Evolutionary conservation across 2,888 invertebrate species (phyloP).

Genomic region (Acleris laterana): DNA sequence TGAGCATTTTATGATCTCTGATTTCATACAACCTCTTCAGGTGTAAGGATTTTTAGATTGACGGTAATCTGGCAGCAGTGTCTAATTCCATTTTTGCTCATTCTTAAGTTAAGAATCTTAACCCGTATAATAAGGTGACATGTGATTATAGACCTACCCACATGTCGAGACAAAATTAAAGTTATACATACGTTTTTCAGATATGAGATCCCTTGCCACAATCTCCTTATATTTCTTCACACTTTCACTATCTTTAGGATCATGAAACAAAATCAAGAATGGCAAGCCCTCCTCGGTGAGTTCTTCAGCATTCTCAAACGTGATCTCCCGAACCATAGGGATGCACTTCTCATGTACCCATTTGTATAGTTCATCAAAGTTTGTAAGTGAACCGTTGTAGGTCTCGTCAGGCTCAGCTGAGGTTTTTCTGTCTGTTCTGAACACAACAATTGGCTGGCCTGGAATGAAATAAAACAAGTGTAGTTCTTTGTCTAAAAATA

Average conservation of each 20-base stretch:
- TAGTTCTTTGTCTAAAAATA: background rate
- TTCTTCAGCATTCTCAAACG: constrained; percentile 99
- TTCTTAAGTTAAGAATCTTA: background rate
- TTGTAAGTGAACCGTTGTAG: constrained; percentile 88
- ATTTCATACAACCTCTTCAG: too few species aligned
- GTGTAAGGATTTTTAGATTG: too few species aligned
- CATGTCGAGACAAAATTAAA: background rate
- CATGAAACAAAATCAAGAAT: constrained; percentile 98
- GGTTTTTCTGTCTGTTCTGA: constrained; percentile 90
- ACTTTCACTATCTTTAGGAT: constrained; percentile 91
- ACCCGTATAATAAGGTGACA: background rate
- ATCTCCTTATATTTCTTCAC: constrained; percentile 94
- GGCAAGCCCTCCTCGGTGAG: constrained; percentile 99
- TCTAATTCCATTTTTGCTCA: too few species aligned
- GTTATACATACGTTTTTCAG: constrained; percentile 94
- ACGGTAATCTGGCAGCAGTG: too few species aligned
- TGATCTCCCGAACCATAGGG: constrained; percentile 98
- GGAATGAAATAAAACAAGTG: constrained; percentile 42
- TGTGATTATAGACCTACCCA: background rate
- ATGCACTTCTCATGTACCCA: constrained; percentile 98
- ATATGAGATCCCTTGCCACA: constrained; percentile 89
- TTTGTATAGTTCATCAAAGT: constrained; percentile 92
- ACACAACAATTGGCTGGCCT: constrained; percentile 92
- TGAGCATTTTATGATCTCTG: too few species aligned
- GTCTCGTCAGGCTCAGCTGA: constrained; percentile 94